Evolutionary conservation across 1,140 invertebrate species (phyloP).

Genomic region (Rhyacophila brunnea): DNA sequence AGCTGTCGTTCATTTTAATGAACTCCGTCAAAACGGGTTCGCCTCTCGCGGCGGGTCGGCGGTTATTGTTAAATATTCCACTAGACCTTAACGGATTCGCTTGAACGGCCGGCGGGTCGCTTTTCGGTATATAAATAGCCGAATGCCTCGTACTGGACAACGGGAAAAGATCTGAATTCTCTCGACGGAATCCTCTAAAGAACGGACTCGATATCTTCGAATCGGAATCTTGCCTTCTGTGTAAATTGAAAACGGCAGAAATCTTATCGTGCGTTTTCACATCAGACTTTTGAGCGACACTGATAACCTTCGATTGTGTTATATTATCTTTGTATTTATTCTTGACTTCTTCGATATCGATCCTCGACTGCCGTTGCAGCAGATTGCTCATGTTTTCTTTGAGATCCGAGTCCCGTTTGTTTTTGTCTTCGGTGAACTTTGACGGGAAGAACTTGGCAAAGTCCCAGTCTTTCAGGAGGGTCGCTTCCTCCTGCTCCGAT

Average conservation of each 20-base stretch:
- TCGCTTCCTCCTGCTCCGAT: slow-evolving; percentile 61
- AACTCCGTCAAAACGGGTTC: slow-evolving; percentile 73
- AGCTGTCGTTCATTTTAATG: slow-evolving; percentile 59
- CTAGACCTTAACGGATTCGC: slow-evolving; percentile 57
- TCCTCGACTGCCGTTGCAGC: slow-evolving; percentile 45
- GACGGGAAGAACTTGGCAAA: slow-evolving; percentile 77
- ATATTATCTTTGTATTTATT: slow-evolving; percentile 50
- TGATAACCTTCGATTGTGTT: slow-evolving; percentile 48
- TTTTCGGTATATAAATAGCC: slow-evolving; percentile 61
- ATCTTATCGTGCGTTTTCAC: slow-evolving; percentile 46
- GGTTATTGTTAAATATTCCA: slow-evolving; percentile 64
- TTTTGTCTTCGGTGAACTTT: slow-evolving; percentile 42
- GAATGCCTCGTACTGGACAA: slow-evolving; percentile 70
- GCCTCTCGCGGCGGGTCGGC: slow-evolving; percentile 59
- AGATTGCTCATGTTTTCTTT: slow-evolving; percentile 43
- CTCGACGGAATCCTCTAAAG: slow-evolving; percentile 73
- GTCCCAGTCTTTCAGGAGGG: slow-evolving; percentile 78
- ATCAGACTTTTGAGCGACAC: slow-evolving; percentile 44
- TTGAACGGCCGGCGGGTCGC: slow-evolving; percentile 47
- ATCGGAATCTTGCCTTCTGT: slow-evolving; percentile 67
- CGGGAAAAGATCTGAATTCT: slow-evolving; percentile 79
- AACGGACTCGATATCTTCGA: slow-evolving; percentile 66
- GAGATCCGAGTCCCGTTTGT: slow-evolving; percentile 47
- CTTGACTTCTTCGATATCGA: slow-evolving; percentile 49
- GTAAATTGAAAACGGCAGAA: slow-evolving; percentile 45